Evolutionary conservation across 2,113 vertebrate species (phyloP).

Genomic region (Phrynosoma platyrhinos): DNA sequence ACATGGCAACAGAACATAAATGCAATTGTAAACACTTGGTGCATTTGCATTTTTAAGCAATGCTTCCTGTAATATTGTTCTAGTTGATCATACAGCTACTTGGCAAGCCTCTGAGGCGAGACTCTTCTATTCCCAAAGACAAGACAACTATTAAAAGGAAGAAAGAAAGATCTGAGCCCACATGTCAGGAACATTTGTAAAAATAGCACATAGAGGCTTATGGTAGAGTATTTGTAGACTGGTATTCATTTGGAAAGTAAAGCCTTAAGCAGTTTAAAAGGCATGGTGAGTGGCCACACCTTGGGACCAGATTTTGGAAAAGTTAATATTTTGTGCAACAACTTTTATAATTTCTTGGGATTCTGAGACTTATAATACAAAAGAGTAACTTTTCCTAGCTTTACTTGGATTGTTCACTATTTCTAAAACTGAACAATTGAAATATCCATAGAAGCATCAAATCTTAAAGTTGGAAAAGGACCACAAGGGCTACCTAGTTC

Average conservation of each 20-base stretch:
- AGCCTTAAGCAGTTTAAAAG: no score
- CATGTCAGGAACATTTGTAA: background rate
- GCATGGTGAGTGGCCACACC: background rate
- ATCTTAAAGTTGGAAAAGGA: no score
- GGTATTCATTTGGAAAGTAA: background rate
- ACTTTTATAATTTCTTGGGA: no score
- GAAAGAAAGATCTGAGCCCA: slow-evolving; percentile 2
- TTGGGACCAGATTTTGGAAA: no score
- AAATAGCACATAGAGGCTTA: background rate
- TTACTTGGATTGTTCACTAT: no score
- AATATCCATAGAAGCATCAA: no score
- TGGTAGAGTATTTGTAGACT: background rate
- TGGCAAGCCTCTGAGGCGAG: background rate
- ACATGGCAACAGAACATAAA: slow-evolving; percentile 5
- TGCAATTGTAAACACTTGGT: slow-evolving; percentile 5
- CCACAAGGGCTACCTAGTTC: no score
- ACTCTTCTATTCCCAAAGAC: slow-evolving; percentile 8
- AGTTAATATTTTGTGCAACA: no score
- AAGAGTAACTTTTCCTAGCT: no score
- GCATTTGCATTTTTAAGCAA: slow-evolving; percentile 38
- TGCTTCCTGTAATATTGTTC: background rate
- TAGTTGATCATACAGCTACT: background rate
- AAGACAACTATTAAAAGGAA: background rate
- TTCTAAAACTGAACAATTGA: no score
- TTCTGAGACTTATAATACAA: no score